These are phyloP conservation scores for Tyto alba DNA, from an alignment of 2,113 vertebrate genomes.

Conservation along the genomic window DNA sequence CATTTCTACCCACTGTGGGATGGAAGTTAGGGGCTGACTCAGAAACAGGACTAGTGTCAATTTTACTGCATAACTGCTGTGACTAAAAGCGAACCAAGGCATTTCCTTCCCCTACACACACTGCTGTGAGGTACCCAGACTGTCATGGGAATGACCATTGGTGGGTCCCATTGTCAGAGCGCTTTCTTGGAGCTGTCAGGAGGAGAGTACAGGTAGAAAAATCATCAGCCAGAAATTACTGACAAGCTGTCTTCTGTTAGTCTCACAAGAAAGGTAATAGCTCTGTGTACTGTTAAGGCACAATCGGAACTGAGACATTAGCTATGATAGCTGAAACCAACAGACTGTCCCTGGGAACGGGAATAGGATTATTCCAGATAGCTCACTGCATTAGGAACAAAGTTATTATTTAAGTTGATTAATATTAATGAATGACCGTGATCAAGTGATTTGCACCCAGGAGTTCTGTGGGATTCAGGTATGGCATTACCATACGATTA, in stretches of 20 bases:
- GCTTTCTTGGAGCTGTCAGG: background rate
- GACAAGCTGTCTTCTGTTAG: background rate
- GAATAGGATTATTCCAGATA: background rate
- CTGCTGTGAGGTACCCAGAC: background rate
- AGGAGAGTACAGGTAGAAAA: background rate
- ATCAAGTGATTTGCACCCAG: background rate
- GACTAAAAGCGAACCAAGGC: accelerated
- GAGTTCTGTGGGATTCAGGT: too few relatives aligned
- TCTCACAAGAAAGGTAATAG: too few relatives aligned
- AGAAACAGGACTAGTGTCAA: background rate
- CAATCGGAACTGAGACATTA: background rate
- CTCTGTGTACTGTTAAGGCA: background rate
- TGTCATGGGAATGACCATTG: background rate
- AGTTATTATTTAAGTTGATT: background rate
- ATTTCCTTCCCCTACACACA: background rate
- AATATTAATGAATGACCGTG: background rate
- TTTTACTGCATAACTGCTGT: too few relatives aligned
- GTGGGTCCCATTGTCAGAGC: background rate
- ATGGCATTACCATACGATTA: background rate
- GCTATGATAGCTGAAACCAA: too few relatives aligned
- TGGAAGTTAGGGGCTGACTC: background rate
- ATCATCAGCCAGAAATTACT: background rate
- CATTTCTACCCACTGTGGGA: background rate
- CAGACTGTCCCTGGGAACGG: background rate
- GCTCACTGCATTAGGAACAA: background rate